phyloP scores from a whole-genome alignment of 2,113 vertebrate genomes.

The Dinomys branickii region DNA sequence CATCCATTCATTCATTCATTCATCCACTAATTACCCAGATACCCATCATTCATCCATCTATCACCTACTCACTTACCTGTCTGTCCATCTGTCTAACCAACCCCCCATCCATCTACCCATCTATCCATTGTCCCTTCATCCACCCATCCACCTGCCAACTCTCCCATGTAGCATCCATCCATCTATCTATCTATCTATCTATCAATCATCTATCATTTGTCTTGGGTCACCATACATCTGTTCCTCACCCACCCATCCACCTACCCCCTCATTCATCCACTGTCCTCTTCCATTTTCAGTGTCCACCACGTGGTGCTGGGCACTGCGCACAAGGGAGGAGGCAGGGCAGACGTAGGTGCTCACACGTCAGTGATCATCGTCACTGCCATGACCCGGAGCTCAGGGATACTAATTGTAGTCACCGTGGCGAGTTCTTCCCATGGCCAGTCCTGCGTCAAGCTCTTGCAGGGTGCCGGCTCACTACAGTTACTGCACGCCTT shows the following conservation, averaged over 20 bases:
- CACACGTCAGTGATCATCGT: background rate
- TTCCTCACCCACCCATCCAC: background rate
- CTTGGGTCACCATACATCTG: background rate
- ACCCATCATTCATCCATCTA: background rate
- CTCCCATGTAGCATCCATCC: background rate
- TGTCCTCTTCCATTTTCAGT: background rate
- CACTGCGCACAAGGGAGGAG: background rate
- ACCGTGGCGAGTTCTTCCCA: background rate
- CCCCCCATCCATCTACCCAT: accelerated
- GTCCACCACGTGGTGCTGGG: background rate
- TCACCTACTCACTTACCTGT: background rate
- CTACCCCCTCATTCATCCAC: background rate
- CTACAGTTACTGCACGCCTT: background rate
- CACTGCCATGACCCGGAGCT: accelerated
- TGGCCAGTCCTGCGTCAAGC: background rate
- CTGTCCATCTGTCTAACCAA: accelerated
- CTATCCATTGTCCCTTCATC: accelerated
- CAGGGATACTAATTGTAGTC: no score
- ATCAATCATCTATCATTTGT: background rate
- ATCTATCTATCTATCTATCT: background rate
- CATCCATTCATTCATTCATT: accelerated
- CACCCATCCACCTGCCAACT: background rate
- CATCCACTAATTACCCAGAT: background rate
- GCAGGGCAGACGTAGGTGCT: background rate
- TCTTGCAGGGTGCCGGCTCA: background rate